Base-by-base conservation (phyloP, 2,888 invertebrate genomes). In the Geophilus truncorum region DNA sequence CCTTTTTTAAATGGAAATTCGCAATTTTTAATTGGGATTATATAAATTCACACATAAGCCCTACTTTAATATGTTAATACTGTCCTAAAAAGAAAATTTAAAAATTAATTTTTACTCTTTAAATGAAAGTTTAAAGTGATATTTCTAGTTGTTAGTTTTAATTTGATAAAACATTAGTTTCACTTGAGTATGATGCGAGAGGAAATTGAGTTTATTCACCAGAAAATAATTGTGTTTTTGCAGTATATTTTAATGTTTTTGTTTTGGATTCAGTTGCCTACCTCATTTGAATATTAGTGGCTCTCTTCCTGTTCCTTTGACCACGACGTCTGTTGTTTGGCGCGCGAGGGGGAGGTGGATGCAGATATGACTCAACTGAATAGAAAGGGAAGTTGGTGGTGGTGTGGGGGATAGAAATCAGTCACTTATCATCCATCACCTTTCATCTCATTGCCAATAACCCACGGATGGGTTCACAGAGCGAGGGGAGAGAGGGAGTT, bases 371-470 rank as follows among this genome's bases (percentile, higher is more conserved):
- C 57, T 62, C 57, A 62, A 62, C 57, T 62, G 21, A 62, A 62
- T 21, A 62, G 57, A 23, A 62, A 62, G 57, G 57, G 57, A 62
- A 62, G 21, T n/a, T 62, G 57, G 23, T 23, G 57, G 57, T 23
- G 57, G 18, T 21, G 57, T n/a, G 57, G 57, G 23, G 57, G 57
- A 62, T 62, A 23, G 57, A 62, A 62, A 62, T 62, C 57, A 62
- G 57, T 62, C 57, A 62, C 57, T 62, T 62, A 62, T 62, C 57
- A 62, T 62, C 57, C 57, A 62, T 62, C 57, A 62, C 57, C 23
- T 62, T 62, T 62, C 57, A 62, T 62, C 57, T 23, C 57, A 62
- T 62, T 62, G 57, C 57, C 57, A 62, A 62, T 62, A 62, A 62
- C 57, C 57, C 57, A 62, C 6, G 57, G 57, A 62, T 62, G 57